Evolutionary conservation across 2,797 vertebrate species (phyloP).

Genomic region (Neopelma chrysocephalum): DNA sequence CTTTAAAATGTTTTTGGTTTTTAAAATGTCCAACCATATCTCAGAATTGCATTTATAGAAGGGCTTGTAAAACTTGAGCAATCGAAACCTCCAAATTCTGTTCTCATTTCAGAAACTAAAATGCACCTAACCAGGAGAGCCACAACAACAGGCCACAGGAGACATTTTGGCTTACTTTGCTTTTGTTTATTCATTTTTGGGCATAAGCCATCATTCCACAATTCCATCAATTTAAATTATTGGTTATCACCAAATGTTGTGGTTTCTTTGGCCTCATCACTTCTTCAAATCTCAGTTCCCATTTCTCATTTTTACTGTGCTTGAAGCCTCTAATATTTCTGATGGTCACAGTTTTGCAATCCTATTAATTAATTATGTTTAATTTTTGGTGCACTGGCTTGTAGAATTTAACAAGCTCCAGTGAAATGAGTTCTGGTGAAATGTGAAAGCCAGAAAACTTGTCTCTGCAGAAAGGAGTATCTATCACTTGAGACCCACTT

Average conservation of each 20-base stretch:
- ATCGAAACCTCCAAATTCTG: background rate
- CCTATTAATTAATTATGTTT: background rate
- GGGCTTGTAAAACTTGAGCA: background rate
- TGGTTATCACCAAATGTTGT: background rate
- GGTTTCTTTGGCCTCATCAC: background rate
- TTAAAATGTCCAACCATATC: background rate
- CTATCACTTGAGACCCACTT: background rate
- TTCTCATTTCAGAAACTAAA: background rate
- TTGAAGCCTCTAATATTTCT: background rate
- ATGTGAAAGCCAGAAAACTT: background rate
- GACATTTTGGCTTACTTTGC: background rate
- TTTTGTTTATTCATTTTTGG: constrained; percentile 5
- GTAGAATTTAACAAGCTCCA: background rate
- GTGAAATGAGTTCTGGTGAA: background rate
- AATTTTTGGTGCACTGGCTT: background rate
- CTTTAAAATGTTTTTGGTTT: background rate
- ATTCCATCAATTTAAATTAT: background rate
- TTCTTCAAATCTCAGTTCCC: background rate
- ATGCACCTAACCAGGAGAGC: background rate
- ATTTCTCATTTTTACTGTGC: background rate
- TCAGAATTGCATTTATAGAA: background rate
- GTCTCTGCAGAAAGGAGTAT: background rate
- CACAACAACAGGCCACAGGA: background rate
- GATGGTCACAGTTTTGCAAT: background rate
- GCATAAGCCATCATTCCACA: background rate